Evolutionary conservation across 2,888 invertebrate genomes (phyloP).

Genomic region (Cataglyphis altisquamis): DNA sequence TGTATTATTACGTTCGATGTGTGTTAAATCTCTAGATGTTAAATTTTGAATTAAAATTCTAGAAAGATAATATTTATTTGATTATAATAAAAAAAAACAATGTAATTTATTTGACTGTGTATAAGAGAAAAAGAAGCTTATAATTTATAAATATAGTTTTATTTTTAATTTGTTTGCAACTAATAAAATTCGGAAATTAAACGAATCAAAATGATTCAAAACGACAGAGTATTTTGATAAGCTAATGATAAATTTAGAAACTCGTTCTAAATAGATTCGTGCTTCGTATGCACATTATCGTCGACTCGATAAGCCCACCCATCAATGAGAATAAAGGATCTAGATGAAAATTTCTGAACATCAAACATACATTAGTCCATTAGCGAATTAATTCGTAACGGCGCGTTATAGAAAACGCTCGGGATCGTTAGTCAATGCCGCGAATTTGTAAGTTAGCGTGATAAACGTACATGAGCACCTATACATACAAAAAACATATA

Average conservation of each 20-base stretch:
- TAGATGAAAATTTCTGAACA: conserved; percentile 54
- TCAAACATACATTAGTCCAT: conserved; percentile 83
- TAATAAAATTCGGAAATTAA: conserved; percentile 1
- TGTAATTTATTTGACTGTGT: background rate
- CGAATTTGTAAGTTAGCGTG: conserved; percentile 51
- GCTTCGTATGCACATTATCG: conserved; percentile 10
- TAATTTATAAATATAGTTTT: background rate
- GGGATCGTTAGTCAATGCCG: conserved; percentile 72
- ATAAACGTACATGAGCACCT: conserved; percentile 35
- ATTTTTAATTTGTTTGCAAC: background rate
- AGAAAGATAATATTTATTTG: background rate
- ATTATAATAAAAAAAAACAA: background rate
- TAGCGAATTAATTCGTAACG: conserved; percentile 84
- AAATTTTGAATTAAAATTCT: background rate
- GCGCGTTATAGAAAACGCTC: conserved; percentile 79
- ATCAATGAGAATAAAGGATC: conserved; percentile 27
- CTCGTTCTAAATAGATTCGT: conserved; percentile 14
- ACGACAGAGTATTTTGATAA: background rate
- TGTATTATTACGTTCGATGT: background rate
- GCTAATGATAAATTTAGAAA: conserved; percentile 15
- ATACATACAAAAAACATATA: conserved; percentile 46
- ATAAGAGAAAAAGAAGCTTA: background rate
- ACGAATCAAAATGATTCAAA: background rate
- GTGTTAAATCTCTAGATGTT: background rate
- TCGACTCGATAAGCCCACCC: conserved; percentile 8